Evolutionary conservation across 2,113 vertebrate genomes (phyloP).

Genomic region (Scophthalmus maximus): DNA sequence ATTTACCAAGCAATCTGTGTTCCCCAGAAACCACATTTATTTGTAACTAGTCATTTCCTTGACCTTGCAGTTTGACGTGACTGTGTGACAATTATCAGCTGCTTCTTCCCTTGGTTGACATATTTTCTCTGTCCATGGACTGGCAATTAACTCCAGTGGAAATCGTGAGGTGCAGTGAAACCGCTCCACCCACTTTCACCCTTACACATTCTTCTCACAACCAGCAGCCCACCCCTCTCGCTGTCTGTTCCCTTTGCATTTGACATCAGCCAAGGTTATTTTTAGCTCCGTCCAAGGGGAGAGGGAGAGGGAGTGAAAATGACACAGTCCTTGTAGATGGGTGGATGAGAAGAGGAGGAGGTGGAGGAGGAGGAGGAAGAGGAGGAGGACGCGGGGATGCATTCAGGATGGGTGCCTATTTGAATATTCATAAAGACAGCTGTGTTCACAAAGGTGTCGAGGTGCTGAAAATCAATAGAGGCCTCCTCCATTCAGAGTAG

Average conservation of each 20-base stretch:
- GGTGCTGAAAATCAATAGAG: constrained; percentile 40
- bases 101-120: not conserved
- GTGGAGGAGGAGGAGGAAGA: constrained; percentile 15
- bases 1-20: not conserved
- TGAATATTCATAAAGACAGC: constrained; percentile 69
- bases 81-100: not conserved
- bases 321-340: constrained; percentile 56
- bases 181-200: constrained; percentile 3
- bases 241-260: constrained; percentile 41
- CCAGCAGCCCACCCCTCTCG: constrained; percentile 4
- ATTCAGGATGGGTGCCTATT: constrained; percentile 46
- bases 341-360: constrained; percentile 25
- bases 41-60: not conserved
- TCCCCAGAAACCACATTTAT: not conserved
- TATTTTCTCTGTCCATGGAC: not conserved
- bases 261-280: constrained; percentile 67
- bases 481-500: not conserved
- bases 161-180: not conserved
- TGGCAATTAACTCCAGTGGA: not conserved
- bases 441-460: constrained; percentile 52
- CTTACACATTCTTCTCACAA: constrained; percentile 6
- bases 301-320: constrained; percentile 35
- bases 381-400: constrained; percentile 49
- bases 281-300: constrained; percentile 66
- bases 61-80: not conserved